These are phyloP conservation scores for Tragelaphus strepsiceros DNA, from an alignment of 2,113 vertebrate genomes.

Conservation along the genomic window DNA sequence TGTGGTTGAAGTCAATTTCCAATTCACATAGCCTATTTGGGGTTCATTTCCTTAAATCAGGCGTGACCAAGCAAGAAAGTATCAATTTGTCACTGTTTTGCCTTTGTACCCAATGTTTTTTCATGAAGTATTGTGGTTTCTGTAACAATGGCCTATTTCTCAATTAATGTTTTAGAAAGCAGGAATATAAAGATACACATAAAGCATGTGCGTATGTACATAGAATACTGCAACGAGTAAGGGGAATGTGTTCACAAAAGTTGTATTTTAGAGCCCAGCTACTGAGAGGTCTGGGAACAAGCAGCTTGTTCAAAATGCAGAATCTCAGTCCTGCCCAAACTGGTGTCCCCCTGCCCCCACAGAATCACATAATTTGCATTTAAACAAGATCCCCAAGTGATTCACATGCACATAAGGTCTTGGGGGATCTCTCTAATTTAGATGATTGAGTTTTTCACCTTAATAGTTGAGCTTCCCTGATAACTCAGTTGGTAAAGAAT, in stretches of 20 bases:
- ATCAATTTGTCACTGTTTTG: conserved; percentile 57
- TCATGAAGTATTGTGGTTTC: not conserved
- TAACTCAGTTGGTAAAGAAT: not conserved
- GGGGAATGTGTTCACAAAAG: too few relatives aligned
- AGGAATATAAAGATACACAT: not conserved
- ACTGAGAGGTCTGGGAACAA: not conserved
- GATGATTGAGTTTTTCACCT: not conserved
- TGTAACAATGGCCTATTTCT: conserved; percentile 31
- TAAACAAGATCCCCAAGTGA: conserved; percentile 7
- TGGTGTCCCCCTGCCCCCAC: not conserved
- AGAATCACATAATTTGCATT: conserved; percentile 9
- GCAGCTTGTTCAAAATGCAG: not conserved
- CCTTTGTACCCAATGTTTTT: conserved; percentile 35
- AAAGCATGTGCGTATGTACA: not conserved
- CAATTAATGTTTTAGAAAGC: conserved; percentile 35
- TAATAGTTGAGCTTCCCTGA: not conserved
- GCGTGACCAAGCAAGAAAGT: conserved; percentile 56
- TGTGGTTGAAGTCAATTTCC: conserved; percentile 63
- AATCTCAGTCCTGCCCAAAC: not conserved
- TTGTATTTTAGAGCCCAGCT: not conserved
- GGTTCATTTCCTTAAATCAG: conserved; percentile 59
- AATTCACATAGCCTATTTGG: conserved; percentile 63
- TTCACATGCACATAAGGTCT: not conserved
- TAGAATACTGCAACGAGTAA: fast-evolving
- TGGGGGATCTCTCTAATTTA: not conserved